Evolutionary conservation across 2,888 invertebrate genomes (phyloP), one percentile per base, ranked within the genome.

Genomic region (Acleris literana): DNA sequence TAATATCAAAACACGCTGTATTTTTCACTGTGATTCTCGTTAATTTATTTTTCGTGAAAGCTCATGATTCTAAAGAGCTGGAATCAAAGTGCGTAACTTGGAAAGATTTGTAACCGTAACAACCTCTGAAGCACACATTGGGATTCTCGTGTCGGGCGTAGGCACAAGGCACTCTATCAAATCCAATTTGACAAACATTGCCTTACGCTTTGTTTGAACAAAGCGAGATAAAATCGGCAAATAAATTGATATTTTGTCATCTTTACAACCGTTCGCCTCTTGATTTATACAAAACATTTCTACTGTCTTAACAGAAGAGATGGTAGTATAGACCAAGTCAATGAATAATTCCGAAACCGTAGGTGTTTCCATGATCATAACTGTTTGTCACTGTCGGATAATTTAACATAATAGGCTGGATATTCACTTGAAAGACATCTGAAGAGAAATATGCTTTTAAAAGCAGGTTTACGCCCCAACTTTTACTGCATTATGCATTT

Each of bases 401-500:
- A 53, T 62, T 66, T 66, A 48, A 57, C 66, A 66, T 62, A 62
- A 66, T 62, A 61, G 46, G 46, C 56, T 57, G 62, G 66, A 56
- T 56, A 62, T 52, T 56, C 48, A 59, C 66, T 57, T 65, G 57
- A 61, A 51, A 56, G 65, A 66, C 66, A 48, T 53, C 62, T 66
- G 57, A 62, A 62, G 66, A 66, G 56, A 65, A 61, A 66, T 66
- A 61, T 57, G 57, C 53, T 66, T 62, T 62, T 56, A 48, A 53
- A 52, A 62, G 61, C 66, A 56, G 66, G 61, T 62, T 46, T 48
- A 62, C 66, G 56, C 61, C 66, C 62, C 46, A 52, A 62, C 84
- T 86, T 82, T 88, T 85, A 85, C 85, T 78, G 78, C 76, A 78
- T 82, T 81, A 78, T 79, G 77, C 71, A 72, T 73, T 57, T 52